phyloP scores from a whole-genome alignment of 1,140 invertebrate species.

The Steinernema feltiae region DNA sequence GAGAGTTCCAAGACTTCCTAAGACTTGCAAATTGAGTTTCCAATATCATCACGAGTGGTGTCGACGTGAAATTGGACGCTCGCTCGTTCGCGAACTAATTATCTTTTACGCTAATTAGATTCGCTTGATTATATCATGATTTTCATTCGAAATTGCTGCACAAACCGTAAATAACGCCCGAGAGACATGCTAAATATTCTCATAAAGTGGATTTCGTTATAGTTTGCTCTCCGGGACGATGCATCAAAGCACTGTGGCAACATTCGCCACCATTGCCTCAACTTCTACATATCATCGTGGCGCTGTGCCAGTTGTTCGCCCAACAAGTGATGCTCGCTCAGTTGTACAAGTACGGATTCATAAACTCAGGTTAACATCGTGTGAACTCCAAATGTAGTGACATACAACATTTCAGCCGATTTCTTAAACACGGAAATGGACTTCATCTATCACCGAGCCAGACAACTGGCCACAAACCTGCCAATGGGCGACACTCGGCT shows the following conservation, averaged over 20 bases:
- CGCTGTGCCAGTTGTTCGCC: slow-evolving; percentile 51
- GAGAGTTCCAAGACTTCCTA: slow-evolving; percentile 19
- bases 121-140: not conserved
- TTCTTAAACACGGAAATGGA: slow-evolving; percentile 57
- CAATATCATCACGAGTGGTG: not conserved
- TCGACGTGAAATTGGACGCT: not conserved
- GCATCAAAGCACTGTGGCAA: slow-evolving; percentile 43
- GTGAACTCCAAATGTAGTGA: not conserved
- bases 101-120: not conserved
- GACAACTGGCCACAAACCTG: slow-evolving; percentile 51
- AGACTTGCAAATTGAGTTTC: slow-evolving; percentile 20
- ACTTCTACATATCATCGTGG: slow-evolving; percentile 47
- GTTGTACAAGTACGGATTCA: slow-evolving; percentile 53
- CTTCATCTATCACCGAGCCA: slow-evolving; percentile 50
- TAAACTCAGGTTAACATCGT: slow-evolving; percentile 52
- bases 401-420: slow-evolving; percentile 43
- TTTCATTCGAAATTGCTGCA: not conserved
- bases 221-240: not conserved
- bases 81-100: not conserved
- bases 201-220: not conserved
- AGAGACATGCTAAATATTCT: not conserved
- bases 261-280: slow-evolving; percentile 55
- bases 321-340: slow-evolving; percentile 57
- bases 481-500: slow-evolving; percentile 56
- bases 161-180: not conserved